Percentiles rank a stretch among this genome's conserved stretches.
These are phyloP conservation scores for Eublepharis macularius DNA, from an alignment of 2,113 vertebrate genomes.

Conservation along the genomic window DNA sequence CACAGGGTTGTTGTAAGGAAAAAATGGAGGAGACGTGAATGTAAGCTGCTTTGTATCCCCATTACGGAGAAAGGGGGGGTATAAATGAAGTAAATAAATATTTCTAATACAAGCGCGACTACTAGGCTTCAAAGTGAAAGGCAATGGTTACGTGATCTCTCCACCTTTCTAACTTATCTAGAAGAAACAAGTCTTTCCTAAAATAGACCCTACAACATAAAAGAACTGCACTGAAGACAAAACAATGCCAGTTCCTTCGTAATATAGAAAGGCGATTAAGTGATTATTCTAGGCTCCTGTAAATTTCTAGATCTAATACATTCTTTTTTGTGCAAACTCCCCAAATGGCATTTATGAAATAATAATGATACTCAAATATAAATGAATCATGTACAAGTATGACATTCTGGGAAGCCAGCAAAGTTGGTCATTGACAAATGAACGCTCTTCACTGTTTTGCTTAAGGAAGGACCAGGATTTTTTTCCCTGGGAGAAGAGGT, in stretches of 20 bases:
- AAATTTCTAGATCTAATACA: constrained; percentile 72
- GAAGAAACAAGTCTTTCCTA: constrained; percentile 43
- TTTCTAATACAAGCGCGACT: neutral
- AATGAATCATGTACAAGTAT: constrained; percentile 72
- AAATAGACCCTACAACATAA: constrained; percentile 44
- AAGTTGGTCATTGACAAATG: constrained; percentile 64
- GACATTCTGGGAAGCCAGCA: constrained; percentile 67
- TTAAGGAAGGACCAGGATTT: constrained; percentile 64
- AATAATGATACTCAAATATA: constrained; percentile 79
- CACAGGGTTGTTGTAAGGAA: too few species aligned
- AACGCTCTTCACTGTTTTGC: constrained; percentile 52
- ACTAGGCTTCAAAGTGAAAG: neutral
- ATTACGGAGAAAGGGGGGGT: neutral
- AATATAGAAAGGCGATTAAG: constrained; percentile 81
- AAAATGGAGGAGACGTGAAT: neutral
- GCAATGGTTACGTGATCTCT: constrained; percentile 9
- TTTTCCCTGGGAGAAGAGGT: too few species aligned
- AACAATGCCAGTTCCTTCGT: constrained; percentile 64
- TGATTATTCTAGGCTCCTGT: constrained; percentile 78
- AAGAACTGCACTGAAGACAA: constrained; percentile 40
- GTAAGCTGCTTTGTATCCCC: neutral
- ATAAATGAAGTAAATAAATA: neutral
- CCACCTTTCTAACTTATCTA: constrained; percentile 32
- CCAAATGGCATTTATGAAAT: constrained; percentile 81
- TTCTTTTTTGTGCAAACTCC: constrained; percentile 66